phyloP scores from a whole-genome alignment of 2,888 invertebrate genomes.

The Ypsolopha sequella region DNA sequence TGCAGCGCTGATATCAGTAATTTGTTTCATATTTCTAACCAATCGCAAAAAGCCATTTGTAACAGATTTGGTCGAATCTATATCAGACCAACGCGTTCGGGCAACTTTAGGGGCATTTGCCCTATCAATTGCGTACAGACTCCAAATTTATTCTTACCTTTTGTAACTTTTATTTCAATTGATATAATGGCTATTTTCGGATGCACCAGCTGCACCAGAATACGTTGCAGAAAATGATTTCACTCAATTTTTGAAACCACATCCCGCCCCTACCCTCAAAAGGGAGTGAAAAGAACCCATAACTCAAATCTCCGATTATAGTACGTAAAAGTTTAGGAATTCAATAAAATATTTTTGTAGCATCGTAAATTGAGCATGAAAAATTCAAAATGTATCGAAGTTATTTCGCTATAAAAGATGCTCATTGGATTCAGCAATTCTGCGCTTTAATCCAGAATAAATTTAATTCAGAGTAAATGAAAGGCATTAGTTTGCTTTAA shows the following conservation, averaged over 20 bases:
- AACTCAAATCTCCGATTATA: constrained; percentile 50
- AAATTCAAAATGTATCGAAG: too few relatives aligned
- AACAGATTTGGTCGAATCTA: constrained; percentile 29
- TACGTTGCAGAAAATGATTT: constrained; percentile 32
- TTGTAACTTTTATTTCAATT: not conserved
- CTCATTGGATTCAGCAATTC: too few relatives aligned
- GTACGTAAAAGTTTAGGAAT: constrained; percentile 13
- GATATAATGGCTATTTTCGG: not conserved
- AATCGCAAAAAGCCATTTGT: constrained; percentile 54
- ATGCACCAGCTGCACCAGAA: not conserved
- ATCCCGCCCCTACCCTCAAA: constrained; percentile 46
- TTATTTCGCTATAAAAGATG: too few relatives aligned
- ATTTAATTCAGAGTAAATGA: not conserved
- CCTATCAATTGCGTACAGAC: constrained; percentile 60
- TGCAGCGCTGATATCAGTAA: constrained; percentile 17
- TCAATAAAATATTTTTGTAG: too few relatives aligned
- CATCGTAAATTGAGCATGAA: too few relatives aligned
- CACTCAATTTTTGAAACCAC: constrained; percentile 65
- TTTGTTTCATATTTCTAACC: constrained; percentile 57
- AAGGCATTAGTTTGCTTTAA: constrained; percentile 2
- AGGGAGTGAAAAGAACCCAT: constrained; percentile 33
- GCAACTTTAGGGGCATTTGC: constrained; percentile 24
- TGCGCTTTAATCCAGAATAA: too few relatives aligned
- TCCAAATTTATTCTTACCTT: not conserved
- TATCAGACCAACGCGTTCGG: constrained; percentile 23